phyloP scores from a whole-genome alignment of 2,113 vertebrate species.

The Zapus hudsonius region DNA sequence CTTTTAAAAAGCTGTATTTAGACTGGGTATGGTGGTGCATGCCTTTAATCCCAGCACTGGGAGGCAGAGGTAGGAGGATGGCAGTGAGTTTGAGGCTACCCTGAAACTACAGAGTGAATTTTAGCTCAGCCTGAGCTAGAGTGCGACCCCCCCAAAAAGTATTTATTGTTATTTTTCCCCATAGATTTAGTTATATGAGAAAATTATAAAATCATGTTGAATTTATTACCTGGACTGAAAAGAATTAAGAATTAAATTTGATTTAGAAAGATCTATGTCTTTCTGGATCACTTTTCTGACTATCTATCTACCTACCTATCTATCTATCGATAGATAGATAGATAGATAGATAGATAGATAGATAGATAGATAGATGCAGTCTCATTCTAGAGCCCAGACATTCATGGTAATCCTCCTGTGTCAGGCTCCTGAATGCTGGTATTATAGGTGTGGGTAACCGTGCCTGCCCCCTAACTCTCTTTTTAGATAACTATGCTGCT shows the following conservation, averaged over 20 bases:
- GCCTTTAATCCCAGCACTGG: too few species aligned
- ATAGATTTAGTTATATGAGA: background rate
- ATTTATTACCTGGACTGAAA: background rate
- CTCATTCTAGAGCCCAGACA: background rate
- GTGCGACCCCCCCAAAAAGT: too few species aligned
- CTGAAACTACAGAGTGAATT: too few species aligned
- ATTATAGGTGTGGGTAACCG: background rate
- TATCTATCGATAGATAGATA: background rate
- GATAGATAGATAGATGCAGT: too few species aligned
- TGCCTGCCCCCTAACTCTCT: background rate
- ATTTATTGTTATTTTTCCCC: background rate
- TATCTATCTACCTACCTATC: fast-evolving
- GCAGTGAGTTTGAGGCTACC: too few species aligned
- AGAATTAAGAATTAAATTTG: background rate
- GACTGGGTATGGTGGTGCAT: too few species aligned
- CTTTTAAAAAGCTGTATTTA: background rate
- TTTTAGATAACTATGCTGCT: background rate
- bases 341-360: too few species aligned
- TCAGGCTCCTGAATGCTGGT: background rate
- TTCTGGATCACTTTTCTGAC: background rate
- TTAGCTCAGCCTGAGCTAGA: too few species aligned
- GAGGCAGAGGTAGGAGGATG: too few species aligned
- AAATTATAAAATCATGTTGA: background rate
- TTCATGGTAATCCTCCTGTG: background rate
- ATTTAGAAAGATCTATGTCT: background rate